phyloP scores from a whole-genome alignment of 2,797 vertebrate species.

The Balearica regulorum region DNA sequence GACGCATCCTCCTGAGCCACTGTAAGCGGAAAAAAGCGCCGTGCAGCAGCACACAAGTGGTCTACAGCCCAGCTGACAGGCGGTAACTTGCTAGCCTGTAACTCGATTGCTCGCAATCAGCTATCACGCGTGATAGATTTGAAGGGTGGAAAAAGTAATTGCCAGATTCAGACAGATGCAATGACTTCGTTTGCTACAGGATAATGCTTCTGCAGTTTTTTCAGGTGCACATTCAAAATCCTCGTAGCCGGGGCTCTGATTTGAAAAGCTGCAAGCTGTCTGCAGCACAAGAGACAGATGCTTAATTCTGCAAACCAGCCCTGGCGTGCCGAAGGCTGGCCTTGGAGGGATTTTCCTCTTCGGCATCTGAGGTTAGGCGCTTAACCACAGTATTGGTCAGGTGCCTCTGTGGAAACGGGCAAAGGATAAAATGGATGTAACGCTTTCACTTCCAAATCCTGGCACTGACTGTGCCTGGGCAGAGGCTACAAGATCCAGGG shows the following conservation, averaged over 20 bases:
- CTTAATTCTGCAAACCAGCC: neutral
- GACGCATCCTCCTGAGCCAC: neutral
- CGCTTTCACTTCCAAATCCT: neutral
- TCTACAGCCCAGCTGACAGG: neutral
- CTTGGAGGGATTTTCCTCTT: neutral
- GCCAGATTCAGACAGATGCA: neutral
- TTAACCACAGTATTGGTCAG: neutral
- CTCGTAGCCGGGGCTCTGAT: neutral
- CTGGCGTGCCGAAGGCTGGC: neutral
- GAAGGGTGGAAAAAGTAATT: neutral
- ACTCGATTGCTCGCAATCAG: rapidly evolving
- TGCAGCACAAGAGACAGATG: neutral
- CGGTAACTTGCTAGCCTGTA: neutral
- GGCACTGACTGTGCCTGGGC: neutral
- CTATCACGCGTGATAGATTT: neutral
- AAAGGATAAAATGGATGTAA: neutral
- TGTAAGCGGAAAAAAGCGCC: neutral
- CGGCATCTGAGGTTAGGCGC: rapidly evolving
- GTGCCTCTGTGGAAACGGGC: neutral
- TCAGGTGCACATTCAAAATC: neutral
- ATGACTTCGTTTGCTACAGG: neutral
- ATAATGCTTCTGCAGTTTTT: neutral
- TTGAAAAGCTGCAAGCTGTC: neutral
- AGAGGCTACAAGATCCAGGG: neutral
- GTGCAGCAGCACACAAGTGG: neutral